Evolutionary conservation across 2,797 vertebrate species (phyloP).

Genomic region (Australoheros facetus): DNA sequence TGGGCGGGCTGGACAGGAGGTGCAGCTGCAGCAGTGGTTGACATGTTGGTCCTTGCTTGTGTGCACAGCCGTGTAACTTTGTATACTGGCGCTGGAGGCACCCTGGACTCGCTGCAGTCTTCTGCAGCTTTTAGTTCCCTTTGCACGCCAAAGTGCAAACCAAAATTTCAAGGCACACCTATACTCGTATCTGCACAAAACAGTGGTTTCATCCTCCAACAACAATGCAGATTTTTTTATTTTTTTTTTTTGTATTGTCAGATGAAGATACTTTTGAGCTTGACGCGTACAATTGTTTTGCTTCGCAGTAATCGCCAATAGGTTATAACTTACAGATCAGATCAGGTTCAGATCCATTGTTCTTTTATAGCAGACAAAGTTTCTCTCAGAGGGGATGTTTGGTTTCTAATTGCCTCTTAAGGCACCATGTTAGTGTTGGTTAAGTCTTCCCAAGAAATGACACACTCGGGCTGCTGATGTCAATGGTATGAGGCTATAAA

Average conservation of each 20-base stretch:
- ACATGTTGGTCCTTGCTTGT: not conserved
- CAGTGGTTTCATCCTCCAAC: not conserved
- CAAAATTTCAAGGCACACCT: not conserved
- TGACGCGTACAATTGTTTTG: not conserved
- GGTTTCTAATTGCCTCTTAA: not conserved
- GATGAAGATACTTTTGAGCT: not conserved
- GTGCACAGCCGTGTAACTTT: not conserved
- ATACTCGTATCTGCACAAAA: not conserved
- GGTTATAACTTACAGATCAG: not conserved
- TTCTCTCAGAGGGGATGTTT: not conserved
- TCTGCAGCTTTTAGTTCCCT: not conserved
- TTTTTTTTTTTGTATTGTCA: not conserved
- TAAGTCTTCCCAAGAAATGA: not conserved
- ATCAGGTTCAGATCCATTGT: not conserved
- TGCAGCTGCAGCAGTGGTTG: not conserved
- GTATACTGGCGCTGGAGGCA: not conserved
- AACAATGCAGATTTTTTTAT: not conserved
- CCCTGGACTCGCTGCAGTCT: not conserved
- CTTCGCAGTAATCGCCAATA: not conserved
- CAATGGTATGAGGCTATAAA: not conserved
- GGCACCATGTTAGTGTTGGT: too few relatives aligned
- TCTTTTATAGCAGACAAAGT: not conserved
- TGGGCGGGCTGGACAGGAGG: accelerated
- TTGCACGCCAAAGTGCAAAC: not conserved
- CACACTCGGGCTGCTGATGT: not conserved